Evolutionary conservation across 2,888 invertebrate genomes (phyloP).

Genomic region (Thelaira solivaga): DNA sequence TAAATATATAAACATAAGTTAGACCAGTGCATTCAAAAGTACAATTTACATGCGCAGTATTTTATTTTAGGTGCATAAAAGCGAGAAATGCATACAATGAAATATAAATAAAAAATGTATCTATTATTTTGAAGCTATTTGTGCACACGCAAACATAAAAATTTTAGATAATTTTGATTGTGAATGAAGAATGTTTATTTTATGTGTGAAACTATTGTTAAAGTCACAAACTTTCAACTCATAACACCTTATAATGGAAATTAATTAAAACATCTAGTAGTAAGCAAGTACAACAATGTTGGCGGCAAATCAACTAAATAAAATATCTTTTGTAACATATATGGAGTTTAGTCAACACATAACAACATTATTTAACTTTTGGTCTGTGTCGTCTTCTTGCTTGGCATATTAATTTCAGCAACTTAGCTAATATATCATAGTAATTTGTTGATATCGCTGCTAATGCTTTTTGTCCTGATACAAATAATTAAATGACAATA

Average conservation of each 20-base stretch:
- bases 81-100: too few relatives aligned
- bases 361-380: constrained; percentile 70
- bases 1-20: too few relatives aligned
- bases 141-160: too few relatives aligned
- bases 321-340: constrained; percentile 3
- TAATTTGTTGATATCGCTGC: constrained; percentile 61
- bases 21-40: too few relatives aligned
- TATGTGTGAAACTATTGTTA: constrained; percentile 38
- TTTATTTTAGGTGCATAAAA: too few relatives aligned
- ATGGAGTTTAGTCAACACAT: constrained; percentile 32
- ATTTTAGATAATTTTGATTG: background rate
- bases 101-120: background rate
- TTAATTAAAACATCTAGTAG: constrained; percentile 70
- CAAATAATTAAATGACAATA: constrained; percentile 32
- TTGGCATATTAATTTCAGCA: constrained; percentile 66
- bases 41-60: too few relatives aligned
- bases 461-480: constrained; percentile 36
- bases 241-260: constrained; percentile 71
- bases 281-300: constrained; percentile 11
- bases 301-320: constrained; percentile 10
- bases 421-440: constrained; percentile 67
- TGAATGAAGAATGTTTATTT: constrained; percentile 29
- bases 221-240: constrained; percentile 68
- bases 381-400: constrained; percentile 69
- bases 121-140: background rate